Percentiles rank a stretch among this genome's conserved stretches.
Conservation (phyloP, 2,113 vertebrate species). For the Rhinoptilus africanus region DNA sequence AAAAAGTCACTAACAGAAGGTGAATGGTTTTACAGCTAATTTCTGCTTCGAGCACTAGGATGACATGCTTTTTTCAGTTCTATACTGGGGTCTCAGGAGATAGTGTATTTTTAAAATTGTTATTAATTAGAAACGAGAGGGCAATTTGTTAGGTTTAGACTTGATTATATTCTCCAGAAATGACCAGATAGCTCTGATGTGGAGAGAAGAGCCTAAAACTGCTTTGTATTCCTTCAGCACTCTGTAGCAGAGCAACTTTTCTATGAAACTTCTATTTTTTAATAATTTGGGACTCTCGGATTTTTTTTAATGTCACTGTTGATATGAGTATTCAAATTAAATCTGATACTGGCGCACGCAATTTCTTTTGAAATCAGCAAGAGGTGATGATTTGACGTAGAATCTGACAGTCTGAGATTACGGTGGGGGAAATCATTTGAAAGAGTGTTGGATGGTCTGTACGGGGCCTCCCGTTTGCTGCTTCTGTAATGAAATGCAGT, state of each 20-base stretch:
- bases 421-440: not conserved
- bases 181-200: not conserved
- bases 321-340: not conserved
- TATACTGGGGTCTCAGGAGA: not conserved
- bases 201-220: not conserved
- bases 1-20: not conserved
- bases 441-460: not conserved
- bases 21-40: not conserved
- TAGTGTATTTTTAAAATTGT: not conserved
- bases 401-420: not conserved
- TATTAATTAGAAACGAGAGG: slow-evolving; percentile 24
- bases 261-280: not conserved
- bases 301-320: not conserved
- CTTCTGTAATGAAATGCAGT: not conserved
- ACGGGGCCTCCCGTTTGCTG: not conserved
- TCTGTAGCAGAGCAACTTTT: not conserved
- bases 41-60: not conserved
- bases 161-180: slow-evolving; percentile 7
- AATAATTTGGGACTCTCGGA: not conserved
- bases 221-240: not conserved
- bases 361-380: not conserved
- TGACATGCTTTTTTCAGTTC: not conserved
- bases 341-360: not conserved
- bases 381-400: not conserved
- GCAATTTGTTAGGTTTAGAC: not conserved